A percentile compares a stretch with the other conserved stretches of the same genome.
phyloP scores from a whole-genome alignment of 2,797 vertebrate species.

The Holocentrus rufus region DNA sequence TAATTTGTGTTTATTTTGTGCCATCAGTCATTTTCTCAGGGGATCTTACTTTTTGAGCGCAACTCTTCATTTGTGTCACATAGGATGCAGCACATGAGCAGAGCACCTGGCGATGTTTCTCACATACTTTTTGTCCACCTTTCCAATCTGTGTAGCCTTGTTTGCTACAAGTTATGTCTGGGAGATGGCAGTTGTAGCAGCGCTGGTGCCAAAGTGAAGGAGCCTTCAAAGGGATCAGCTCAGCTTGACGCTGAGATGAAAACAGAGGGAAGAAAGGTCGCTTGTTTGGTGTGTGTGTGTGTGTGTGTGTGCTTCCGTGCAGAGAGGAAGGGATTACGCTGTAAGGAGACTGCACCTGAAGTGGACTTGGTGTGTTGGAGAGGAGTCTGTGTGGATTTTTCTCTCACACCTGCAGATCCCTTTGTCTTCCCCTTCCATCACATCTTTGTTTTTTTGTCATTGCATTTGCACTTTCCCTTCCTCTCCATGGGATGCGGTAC shows the following conservation, averaged over 20 bases:
- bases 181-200: conserved; percentile 49
- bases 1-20: background rate
- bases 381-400: conserved; percentile 19
- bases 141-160: conserved; percentile 35
- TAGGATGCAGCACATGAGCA: background rate
- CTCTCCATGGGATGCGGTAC: background rate
- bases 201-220: conserved; percentile 35
- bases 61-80: background rate
- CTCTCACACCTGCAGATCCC: conserved; percentile 30
- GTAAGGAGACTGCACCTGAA: conserved; percentile 26
- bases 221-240: conserved; percentile 62
- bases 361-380: conserved; percentile 9
- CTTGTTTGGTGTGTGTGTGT: conserved; percentile 2
- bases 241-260: conserved; percentile 56
- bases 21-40: background rate
- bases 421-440: conserved; percentile 11
- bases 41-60: conserved; percentile 16
- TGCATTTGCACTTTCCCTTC: conserved; percentile 4
- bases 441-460: conserved; percentile 12
- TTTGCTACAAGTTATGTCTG: conserved; percentile 56
- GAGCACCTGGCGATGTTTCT: background rate
- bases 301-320: background rate
- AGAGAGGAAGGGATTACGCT: conserved; percentile 43
- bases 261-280: conserved; percentile 56
- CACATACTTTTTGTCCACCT: conserved; percentile 20